Base-by-base conservation (phyloP, 1,140 invertebrate species). In the Nylanderia fulva region DNA sequence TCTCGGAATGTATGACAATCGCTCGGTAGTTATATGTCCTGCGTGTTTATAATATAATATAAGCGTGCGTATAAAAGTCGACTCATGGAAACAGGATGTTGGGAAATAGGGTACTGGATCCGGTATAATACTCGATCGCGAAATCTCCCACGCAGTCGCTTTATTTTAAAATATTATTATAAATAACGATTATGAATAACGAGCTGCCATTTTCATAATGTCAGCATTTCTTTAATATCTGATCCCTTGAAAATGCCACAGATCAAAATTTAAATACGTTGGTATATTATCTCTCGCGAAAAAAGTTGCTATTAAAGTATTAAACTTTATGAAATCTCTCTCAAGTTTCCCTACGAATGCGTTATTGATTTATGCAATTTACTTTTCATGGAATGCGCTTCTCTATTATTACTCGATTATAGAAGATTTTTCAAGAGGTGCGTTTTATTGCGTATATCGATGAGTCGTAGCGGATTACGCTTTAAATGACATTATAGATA, bases 191-290 rank as follows among this genome's bases (percentile, higher is more conserved):
- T 71, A 29, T 58, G 58, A 82, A 82, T 82, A 71, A 82, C 66
- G 54, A 36, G 9, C 21, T 71, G 36, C 58, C 77, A 72, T 72
- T 82, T 72, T 36, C 36, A 24, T 42, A 72, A 60, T 72, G 77
- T 82, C 77, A 71, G 18, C n/a, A 29, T 52, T 66, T 79, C 66
- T 72, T 71, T 45, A 71, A 82, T 58, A 72, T 60, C 77, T n/a
- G n/a, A 15, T 33, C 72, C 9, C n/a, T n/a, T n/a, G n/a, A 42
- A 58, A 72, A 76, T 84, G 80, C 71, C 56, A 84, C 13, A 39
- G 7, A 42, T 58, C 33, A 18, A 36, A 58, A 48, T 56, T 69
- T 66, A 61, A 54, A 84, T 68, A 42, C 24, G 58, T 63, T 15
- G 29, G 52, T 71, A 36, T 54, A 18, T 79, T 54, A 68, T 36